Evolutionary conservation across 2,888 invertebrate genomes (phyloP).

Genomic region (Lottia gigantea): DNA sequence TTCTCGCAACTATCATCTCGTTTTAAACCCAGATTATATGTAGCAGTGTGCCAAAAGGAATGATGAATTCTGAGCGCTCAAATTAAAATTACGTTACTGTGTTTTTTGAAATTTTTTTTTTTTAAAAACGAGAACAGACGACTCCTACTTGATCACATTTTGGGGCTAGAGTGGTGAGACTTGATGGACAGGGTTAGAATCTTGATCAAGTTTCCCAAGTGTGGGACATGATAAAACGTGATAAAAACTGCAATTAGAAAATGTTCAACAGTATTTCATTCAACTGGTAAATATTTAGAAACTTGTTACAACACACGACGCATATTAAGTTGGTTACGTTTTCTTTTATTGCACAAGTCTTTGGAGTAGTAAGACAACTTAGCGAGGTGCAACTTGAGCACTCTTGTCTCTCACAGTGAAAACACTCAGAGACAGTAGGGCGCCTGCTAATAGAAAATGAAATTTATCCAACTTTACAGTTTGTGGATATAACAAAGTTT

Average conservation of each 20-base stretch:
- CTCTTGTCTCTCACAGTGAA: constrained; percentile 7
- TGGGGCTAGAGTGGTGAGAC: background rate
- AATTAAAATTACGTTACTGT: too few relatives aligned
- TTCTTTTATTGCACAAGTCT: constrained; percentile 10
- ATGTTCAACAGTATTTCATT: background rate
- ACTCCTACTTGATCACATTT: constrained; percentile 1
- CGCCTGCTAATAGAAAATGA: constrained; percentile 11
- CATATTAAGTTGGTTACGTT: constrained; percentile 5
- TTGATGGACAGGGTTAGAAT: constrained; percentile 6
- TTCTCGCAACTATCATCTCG: too few relatives aligned
- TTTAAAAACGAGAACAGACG: too few relatives aligned
- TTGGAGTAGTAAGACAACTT: constrained; percentile 6
- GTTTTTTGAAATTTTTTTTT: too few relatives aligned
- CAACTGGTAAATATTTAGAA: constrained; percentile 2
- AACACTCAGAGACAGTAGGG: constrained; percentile 5
- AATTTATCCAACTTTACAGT: constrained; percentile 9
- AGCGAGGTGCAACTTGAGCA: constrained; percentile 9
- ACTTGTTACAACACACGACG: background rate
- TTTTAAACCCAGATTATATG: too few relatives aligned
- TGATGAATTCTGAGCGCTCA: too few relatives aligned
- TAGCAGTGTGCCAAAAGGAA: too few relatives aligned
- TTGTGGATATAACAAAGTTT: constrained; percentile 11
- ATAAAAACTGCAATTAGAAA: constrained; percentile 8
- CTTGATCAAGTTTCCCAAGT: constrained; percentile 2
- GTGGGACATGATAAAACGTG: background rate